Evolutionary conservation across 2,888 invertebrate genomes (phyloP).

Genomic region (Megalurothrips usitatus): DNA sequence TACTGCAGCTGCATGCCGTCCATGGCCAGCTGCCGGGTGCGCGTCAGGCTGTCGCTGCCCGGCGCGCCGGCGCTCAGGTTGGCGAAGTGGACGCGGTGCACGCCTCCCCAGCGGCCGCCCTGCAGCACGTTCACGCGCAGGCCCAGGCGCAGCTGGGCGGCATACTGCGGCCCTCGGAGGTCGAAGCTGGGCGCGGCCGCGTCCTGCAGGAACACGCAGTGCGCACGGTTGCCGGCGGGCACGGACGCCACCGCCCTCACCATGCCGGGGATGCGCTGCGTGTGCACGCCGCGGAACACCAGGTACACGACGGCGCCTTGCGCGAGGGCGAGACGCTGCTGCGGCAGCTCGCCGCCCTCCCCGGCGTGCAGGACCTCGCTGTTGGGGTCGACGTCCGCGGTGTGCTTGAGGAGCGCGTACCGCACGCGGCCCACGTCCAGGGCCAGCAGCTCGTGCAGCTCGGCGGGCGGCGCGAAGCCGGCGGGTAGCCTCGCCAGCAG

Average conservation of each 20-base stretch:
- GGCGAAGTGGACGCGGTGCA: not conserved
- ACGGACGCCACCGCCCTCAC: not conserved
- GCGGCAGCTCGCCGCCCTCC: not conserved
- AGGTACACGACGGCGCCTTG: not conserved
- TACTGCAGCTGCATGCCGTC: not conserved
- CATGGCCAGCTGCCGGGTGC: not conserved
- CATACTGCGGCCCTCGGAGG: not conserved
- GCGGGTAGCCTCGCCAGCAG: not conserved
- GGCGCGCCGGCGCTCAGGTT: not conserved
- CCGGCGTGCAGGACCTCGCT: not conserved
- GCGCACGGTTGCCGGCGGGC: constrained; percentile 5
- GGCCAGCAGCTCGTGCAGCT: not conserved
- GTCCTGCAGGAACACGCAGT: constrained; percentile 11
- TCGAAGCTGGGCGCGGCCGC: not conserved
- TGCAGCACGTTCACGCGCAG: constrained; percentile 9
- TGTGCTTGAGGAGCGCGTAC: constrained; percentile 2
- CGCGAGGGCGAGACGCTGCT: not conserved
- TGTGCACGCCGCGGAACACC: not conserved
- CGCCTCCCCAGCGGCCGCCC: not conserved
- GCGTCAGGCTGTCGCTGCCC: not conserved
- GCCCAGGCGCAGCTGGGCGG: not conserved
- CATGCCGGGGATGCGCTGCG: not conserved
- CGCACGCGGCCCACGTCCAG: not conserved
- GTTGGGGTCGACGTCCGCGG: not conserved
- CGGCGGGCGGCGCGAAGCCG: not conserved